Percentiles rank a stretch among this genome's conserved stretches.
Conservation (phyloP, 2,113 vertebrate species). For the Dendrocopos noguchii region DNA sequence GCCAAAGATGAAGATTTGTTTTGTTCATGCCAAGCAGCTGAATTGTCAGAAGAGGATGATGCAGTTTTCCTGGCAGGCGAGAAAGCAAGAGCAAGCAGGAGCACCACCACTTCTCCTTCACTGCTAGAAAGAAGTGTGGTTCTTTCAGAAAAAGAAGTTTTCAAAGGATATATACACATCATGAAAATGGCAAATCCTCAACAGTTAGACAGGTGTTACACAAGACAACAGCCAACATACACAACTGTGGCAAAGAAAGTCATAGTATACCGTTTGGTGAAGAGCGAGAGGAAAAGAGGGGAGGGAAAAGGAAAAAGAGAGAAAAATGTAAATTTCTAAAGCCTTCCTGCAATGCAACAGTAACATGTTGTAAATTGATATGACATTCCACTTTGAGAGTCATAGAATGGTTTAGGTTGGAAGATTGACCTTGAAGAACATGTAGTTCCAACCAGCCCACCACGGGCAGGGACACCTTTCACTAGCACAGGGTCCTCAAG, state of each 20-base stretch:
- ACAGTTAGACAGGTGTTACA: constrained; percentile 15
- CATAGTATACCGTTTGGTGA: not conserved
- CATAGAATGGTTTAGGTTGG: no score
- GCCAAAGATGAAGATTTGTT: constrained; percentile 62
- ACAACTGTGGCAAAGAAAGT: constrained; percentile 1
- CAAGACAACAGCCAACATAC: not conserved
- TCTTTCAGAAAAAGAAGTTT: not conserved
- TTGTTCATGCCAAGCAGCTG: constrained; percentile 65
- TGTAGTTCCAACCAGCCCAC: no score
- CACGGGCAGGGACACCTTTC: no score
- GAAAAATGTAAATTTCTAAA: not conserved
- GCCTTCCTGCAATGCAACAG: not conserved
- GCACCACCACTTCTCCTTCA: not conserved
- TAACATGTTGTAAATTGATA: not conserved
- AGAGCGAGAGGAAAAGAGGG: not conserved
- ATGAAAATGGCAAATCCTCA: constrained; percentile 12
- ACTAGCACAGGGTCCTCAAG: no score
- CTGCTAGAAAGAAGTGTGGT: not conserved
- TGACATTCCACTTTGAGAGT: not conserved
- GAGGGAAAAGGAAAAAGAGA: not conserved
- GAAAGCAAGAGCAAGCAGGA: not conserved
- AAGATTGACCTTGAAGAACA: no score
- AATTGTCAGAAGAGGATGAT: constrained; percentile 56
- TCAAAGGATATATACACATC: not conserved
- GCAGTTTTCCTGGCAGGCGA: constrained; percentile 45